phyloP scores from a whole-genome alignment of 2,113 vertebrate species.

The Uropsilus gracilis region DNA sequence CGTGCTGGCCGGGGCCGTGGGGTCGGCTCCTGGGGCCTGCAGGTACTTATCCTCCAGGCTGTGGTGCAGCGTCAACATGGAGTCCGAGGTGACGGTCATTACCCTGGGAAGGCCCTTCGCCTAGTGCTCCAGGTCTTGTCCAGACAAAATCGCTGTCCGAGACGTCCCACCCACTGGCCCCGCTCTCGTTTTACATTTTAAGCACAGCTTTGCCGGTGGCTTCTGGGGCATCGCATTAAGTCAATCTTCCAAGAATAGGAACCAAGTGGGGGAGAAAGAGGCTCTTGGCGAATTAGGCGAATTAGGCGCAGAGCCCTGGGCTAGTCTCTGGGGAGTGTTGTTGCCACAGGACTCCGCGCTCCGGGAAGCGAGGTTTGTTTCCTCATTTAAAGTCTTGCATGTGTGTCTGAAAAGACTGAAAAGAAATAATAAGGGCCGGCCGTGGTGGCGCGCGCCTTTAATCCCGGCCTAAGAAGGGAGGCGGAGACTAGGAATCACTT shows the following conservation, averaged over 20 bases:
- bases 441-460: too few species aligned
- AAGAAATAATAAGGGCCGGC: too few species aligned
- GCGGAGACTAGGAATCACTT: too few species aligned
- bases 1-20: too few species aligned
- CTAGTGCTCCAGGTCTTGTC: background rate
- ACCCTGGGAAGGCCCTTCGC: background rate
- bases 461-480: too few species aligned
- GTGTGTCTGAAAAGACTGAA: too few species aligned
- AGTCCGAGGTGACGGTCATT: background rate
- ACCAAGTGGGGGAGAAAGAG: constrained; percentile 19
- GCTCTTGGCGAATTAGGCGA: background rate
- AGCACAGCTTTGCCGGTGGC: background rate
- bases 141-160: constrained; percentile 31
- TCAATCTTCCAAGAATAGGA: constrained; percentile 11
- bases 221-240: constrained; percentile 36
- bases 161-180: constrained; percentile 34
- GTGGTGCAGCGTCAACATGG: background rate
- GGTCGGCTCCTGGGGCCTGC: too few species aligned
- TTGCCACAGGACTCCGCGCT: background rate
- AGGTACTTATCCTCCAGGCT: background rate
- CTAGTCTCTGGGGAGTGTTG: background rate
- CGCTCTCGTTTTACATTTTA: constrained; percentile 59
- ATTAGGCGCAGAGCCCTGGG: background rate
- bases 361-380: background rate
- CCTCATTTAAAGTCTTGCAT: background rate